A percentile compares a stretch with the other conserved stretches of the same genome.
Evolutionary conservation across 1,140 invertebrate genomes (phyloP).

Genomic region (Arctopsyche grandis): DNA sequence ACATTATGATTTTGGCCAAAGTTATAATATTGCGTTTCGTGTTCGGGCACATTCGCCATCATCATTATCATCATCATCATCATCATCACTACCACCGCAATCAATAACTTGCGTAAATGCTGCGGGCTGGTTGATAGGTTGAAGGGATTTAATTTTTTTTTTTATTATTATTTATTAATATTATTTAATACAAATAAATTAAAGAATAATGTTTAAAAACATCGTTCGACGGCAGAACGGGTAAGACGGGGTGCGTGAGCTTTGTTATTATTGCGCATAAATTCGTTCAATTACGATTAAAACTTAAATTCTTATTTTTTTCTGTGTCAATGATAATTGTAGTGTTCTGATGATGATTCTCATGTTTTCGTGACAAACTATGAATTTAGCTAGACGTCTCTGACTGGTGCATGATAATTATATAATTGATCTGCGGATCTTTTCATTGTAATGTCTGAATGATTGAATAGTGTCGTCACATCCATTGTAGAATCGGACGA

Average conservation of each 20-base stretch:
- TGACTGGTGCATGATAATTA: background rate
- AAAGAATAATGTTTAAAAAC: no score
- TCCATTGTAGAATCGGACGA: no score
- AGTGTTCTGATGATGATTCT: background rate
- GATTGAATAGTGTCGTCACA: background rate
- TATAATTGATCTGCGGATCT: background rate
- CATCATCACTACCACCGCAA: background rate
- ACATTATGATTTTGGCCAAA: no score
- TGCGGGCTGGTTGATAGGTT: background rate
- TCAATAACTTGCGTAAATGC: background rate
- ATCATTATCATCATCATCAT: background rate
- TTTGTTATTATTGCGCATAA: background rate
- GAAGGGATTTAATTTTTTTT: background rate
- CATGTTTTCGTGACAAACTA: background rate
- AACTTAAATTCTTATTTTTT: background rate
- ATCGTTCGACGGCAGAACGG: no score
- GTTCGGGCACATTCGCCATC: background rate
- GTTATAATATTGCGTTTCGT: background rate
- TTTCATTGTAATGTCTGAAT: background rate
- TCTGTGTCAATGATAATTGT: background rate
- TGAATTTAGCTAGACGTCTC: no score
- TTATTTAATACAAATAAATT: no score
- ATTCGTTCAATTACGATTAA: background rate
- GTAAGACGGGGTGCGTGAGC: background rate
- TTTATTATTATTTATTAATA: no score